These are phyloP conservation scores for Pogonus chalceus DNA, from an alignment of 1,140 invertebrate species.

Conservation along the genomic window DNA sequence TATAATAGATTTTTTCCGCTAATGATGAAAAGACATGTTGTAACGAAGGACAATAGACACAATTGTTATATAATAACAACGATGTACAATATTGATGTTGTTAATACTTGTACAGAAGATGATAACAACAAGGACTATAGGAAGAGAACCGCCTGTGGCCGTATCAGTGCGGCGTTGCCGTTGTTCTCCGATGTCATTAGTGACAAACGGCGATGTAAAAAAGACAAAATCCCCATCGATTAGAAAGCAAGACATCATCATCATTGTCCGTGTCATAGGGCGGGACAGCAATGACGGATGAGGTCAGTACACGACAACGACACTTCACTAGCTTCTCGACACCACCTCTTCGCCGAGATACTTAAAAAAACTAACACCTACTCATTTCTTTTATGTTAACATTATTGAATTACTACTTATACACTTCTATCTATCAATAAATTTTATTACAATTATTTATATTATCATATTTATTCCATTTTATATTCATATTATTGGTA, in stretches of 20 bases:
- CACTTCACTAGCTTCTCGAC: constrained; percentile 19
- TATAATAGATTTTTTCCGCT: background rate
- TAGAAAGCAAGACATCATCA: constrained; percentile 6
- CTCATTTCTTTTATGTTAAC: too few species aligned
- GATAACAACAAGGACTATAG: background rate
- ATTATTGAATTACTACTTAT: too few species aligned
- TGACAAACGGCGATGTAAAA: constrained; percentile 4
- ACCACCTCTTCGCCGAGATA: constrained; percentile 11
- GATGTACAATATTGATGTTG: too few species aligned
- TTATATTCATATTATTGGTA: too few species aligned
- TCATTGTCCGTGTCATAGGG: constrained; percentile 15
- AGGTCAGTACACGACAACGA: constrained; percentile 20
- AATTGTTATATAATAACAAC: too few species aligned
- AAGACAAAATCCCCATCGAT: constrained; percentile 6
- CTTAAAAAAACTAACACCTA: too few species aligned
- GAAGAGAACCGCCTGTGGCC: background rate
- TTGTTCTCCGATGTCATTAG: constrained; percentile 1
- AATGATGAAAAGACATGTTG: background rate
- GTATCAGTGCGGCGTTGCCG: background rate
- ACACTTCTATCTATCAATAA: too few species aligned
- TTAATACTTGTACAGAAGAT: background rate
- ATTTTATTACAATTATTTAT: too few species aligned
- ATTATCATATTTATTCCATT: too few species aligned
- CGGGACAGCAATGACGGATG: constrained; percentile 16
- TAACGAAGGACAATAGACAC: background rate